These are phyloP conservation scores for Ageneiosus marmoratus DNA, from an alignment of 2,113 vertebrate genomes.

Conservation along the genomic window DNA sequence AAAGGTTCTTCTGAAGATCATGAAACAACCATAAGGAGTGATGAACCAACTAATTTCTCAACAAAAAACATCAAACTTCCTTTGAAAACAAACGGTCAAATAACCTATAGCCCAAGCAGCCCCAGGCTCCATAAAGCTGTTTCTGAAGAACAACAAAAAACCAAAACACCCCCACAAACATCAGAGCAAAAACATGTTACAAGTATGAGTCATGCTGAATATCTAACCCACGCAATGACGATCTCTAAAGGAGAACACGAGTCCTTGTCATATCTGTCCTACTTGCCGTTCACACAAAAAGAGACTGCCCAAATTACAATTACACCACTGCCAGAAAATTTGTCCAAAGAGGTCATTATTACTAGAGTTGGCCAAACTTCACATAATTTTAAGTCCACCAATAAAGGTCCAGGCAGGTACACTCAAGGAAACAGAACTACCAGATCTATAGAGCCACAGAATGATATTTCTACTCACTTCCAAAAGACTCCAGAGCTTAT, in stretches of 20 bases:
- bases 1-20: background rate
- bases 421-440: background rate
- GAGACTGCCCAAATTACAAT: background rate
- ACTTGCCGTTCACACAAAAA: background rate
- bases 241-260: background rate
- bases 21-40: background rate
- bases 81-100: background rate
- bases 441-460: background rate
- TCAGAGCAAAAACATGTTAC: background rate
- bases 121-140: background rate
- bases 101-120: conserved; percentile 7
- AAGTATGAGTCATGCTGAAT: background rate
- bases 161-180: background rate
- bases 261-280: background rate
- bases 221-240: background rate
- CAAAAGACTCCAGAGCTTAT: background rate
- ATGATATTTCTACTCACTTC: background rate
- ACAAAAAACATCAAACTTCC: background rate
- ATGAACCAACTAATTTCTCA: background rate
- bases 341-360: background rate
- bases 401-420: background rate
- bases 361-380: background rate
- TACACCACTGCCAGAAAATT: background rate
- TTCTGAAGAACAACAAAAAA: background rate
- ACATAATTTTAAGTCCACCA: background rate